phyloP scores from a whole-genome alignment of 2,113 vertebrate species.

The Tetrax tetrax region DNA sequence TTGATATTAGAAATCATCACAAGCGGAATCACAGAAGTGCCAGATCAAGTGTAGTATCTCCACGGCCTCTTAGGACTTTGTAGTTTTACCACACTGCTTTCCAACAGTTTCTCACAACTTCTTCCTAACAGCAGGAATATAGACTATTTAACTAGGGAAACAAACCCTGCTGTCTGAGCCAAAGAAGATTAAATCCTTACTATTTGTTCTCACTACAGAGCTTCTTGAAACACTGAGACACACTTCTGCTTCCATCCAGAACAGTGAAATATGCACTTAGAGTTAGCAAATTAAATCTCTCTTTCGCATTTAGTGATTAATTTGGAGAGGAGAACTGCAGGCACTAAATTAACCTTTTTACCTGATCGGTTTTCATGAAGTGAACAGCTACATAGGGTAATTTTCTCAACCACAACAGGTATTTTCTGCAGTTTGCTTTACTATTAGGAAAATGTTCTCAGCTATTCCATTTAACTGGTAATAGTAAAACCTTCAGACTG shows the following conservation, averaged over 20 bases:
- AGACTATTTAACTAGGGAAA: conserved; percentile 3
- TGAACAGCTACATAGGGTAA: not conserved
- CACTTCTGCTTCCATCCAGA: not conserved
- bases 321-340: not conserved
- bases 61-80: not conserved
- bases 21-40: not conserved
- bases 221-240: not conserved
- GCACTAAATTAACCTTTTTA: not conserved
- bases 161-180: not conserved
- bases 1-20: not conserved
- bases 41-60: not conserved
- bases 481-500: not conserved
- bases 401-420: not conserved
- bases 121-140: not conserved
- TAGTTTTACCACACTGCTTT: not conserved
- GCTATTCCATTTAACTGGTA: not conserved
- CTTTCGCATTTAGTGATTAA: not conserved
- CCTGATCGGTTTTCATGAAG: not conserved
- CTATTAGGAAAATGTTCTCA: not conserved
- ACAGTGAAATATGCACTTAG: not conserved
- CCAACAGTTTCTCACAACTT: not conserved
- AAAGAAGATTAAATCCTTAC: not conserved
- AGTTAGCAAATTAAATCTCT: not conserved
- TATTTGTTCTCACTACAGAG: not conserved
- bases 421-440: not conserved